These are phyloP conservation scores for Fulica atra DNA, from an alignment of 2,113 vertebrate species.

Conservation along the genomic window DNA sequence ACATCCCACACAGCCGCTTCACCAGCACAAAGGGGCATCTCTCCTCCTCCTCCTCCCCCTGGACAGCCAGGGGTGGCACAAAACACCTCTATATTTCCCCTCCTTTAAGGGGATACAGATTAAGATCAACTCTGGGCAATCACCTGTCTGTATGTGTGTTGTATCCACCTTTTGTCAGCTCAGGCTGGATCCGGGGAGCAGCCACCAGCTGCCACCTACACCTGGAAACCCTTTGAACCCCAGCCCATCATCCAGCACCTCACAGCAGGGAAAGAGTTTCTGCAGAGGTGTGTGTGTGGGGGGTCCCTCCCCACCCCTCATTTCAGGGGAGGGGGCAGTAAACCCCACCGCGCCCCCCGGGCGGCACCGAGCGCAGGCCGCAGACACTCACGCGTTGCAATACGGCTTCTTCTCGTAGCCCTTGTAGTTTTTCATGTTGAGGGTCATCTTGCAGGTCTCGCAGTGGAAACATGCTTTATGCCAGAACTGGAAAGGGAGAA, in stretches of 20 bases:
- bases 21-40: not conserved
- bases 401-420: slow-evolving; percentile 87
- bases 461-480: slow-evolving; percentile 86
- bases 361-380: not conserved
- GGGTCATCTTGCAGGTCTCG: slow-evolving; percentile 86
- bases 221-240: not conserved
- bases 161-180: not conserved
- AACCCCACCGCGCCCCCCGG: too few relatives aligned
- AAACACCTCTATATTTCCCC: not conserved
- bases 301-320: accelerated
- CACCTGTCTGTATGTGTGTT: not conserved
- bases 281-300: accelerated
- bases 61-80: accelerated
- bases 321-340: not conserved
- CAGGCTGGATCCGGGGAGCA: not conserved
- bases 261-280: not conserved
- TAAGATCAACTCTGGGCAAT: not conserved
- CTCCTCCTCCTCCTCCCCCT: not conserved
- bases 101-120: not conserved
- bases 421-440: slow-evolving; percentile 89
- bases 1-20: accelerated
- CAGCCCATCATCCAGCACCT: not conserved
- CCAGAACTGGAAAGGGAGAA: slow-evolving; percentile 74
- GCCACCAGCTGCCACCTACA: not conserved
- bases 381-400: slow-evolving; percentile 80